A percentile compares a stretch with the other conserved stretches of the same genome.
Evolutionary conservation across 2,113 vertebrate genomes (phyloP).

Genomic region (Chionomys nivalis): DNA sequence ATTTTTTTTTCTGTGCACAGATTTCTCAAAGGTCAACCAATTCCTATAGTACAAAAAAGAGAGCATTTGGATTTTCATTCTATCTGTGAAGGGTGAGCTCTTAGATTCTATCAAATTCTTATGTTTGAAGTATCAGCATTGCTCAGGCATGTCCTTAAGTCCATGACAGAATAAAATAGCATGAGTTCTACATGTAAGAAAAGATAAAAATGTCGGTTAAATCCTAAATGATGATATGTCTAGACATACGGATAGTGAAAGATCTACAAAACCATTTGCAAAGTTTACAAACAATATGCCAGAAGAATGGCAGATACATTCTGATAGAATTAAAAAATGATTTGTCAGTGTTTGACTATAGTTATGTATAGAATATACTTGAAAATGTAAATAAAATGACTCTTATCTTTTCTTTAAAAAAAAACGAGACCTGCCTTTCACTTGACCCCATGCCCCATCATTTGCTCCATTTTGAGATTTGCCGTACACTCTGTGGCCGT

Average conservation of each 20-base stretch:
- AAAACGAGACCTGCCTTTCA: neutral
- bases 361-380: neutral
- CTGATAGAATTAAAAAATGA: neutral
- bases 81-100: neutral
- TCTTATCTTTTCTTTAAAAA: neutral
- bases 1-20: constrained; percentile 23
- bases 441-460: neutral
- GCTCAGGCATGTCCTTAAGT: neutral
- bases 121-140: neutral
- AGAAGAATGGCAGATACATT: neutral
- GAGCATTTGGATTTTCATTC: neutral
- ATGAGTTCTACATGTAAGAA: neutral
- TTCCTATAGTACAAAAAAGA: neutral
- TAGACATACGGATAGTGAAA: neutral
- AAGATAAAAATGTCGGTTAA: constrained; percentile 15
- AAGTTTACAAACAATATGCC: neutral
- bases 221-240: neutral
- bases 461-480: constrained; percentile 15
- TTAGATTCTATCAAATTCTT: neutral
- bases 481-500: neutral
- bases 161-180: neutral
- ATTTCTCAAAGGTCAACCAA: neutral
- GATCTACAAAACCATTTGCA: neutral
- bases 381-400: neutral
- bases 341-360: neutral